Percentiles rank a stretch among this genome's conserved stretches.
Conservation (phyloP, 2,888 invertebrate species). For the Pseudanteris insignis region DNA sequence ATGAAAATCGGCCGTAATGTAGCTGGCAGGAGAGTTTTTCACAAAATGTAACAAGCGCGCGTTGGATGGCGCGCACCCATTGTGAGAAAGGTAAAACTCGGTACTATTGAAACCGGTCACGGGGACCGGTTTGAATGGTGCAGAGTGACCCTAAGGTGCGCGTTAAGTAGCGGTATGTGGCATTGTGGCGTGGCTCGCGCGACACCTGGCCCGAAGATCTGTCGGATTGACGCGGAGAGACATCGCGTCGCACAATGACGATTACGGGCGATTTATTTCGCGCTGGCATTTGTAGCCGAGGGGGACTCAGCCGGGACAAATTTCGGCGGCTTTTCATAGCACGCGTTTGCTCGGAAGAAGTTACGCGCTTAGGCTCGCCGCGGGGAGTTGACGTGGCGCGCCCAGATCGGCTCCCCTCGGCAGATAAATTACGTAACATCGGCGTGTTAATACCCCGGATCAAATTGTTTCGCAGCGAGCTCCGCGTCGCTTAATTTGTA, state of each 20-base stretch:
- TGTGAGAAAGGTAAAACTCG: constrained; percentile 5
- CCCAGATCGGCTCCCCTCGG: no score
- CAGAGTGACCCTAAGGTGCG: no score
- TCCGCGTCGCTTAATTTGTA: constrained; percentile 24
- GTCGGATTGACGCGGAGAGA: constrained; percentile 36
- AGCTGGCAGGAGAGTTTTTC: no score
- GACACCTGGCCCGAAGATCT: constrained; percentile 51
- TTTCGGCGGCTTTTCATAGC: constrained; percentile 19
- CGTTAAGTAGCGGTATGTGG: no score
- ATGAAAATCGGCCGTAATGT: no score
- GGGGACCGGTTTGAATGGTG: constrained; percentile 33
- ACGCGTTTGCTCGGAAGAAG: constrained; percentile 31
- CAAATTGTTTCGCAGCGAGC: constrained; percentile 32
- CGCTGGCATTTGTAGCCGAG: constrained; percentile 3
- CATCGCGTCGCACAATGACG: constrained; percentile 21
- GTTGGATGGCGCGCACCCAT: background rate
- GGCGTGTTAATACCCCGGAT: constrained; percentile 22
- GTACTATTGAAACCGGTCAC: constrained; percentile 7
- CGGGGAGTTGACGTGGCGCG: constrained; percentile 6
- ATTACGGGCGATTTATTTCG: constrained; percentile 30
- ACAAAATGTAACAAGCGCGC: no score
- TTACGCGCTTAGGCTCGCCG: constrained; percentile 17
- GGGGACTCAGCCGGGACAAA: constrained; percentile 29
- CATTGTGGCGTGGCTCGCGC: constrained; percentile 26
- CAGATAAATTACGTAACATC: constrained; percentile 31